phyloP scores from a whole-genome alignment of 2,888 invertebrate species.

The Pristionchus fissidentatus region DNA sequence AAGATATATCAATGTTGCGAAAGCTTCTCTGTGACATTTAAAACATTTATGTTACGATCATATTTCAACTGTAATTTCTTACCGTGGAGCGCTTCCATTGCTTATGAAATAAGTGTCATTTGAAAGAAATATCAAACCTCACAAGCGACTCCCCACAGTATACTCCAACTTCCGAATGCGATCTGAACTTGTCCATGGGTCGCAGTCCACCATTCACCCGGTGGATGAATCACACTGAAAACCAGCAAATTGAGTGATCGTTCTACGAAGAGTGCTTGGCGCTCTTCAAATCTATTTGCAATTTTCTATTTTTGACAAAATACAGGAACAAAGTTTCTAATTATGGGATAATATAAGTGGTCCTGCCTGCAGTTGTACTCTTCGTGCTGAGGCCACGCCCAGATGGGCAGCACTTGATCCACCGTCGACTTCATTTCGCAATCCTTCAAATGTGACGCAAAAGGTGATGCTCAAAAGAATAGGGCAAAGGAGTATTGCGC shows the following conservation, averaged over 20 bases:
- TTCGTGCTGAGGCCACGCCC: neutral
- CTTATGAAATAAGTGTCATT: no score
- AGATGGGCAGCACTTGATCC: conserved; percentile 25
- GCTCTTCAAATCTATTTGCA: no score
- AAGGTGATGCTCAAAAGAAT: no score
- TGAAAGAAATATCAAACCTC: conserved; percentile 14
- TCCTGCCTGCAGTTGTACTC: conserved; percentile 37
- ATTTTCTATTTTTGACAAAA: no score
- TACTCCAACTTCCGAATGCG: neutral
- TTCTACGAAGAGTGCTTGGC: neutral
- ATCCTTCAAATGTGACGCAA: no score
- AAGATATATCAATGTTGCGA: no score
- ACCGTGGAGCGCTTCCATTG: no score
- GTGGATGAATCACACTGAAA: conserved; percentile 10
- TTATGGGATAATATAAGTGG: no score
- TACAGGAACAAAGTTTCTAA: no score
- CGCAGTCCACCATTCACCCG: conserved; percentile 32
- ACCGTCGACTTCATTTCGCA: no score
- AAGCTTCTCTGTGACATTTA: neutral
- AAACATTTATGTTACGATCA: neutral
- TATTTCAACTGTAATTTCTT: no score
- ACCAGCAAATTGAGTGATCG: neutral
- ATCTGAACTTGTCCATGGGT: neutral
- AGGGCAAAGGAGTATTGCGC: no score
- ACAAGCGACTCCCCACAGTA: conserved; percentile 11